A percentile compares a stretch with the other conserved stretches of the same genome.
These are phyloP conservation scores for Trididemnum clinides DNA, from an alignment of 23 tunicate genomes.

Conservation along the genomic window DNA sequence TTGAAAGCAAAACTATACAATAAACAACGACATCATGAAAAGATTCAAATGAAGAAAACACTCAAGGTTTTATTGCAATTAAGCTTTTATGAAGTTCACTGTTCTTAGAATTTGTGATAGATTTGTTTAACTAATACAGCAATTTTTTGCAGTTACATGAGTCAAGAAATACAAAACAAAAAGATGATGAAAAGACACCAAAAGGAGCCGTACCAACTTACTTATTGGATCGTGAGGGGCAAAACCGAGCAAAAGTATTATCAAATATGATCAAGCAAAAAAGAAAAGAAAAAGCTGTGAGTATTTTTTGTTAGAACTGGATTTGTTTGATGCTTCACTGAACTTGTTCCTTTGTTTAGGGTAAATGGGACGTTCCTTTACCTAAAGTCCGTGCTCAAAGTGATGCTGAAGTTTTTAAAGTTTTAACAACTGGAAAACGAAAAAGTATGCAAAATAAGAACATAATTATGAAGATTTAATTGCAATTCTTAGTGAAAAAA, in stretches of 20 bases:
- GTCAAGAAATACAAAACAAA: slow-evolving; percentile 73
- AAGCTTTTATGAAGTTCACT: background rate
- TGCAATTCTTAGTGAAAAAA: too few relatives aligned
- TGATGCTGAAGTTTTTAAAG: slow-evolving; percentile 95
- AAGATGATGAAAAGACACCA: slow-evolving; percentile 92
- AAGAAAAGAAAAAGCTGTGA: slow-evolving; percentile 93
- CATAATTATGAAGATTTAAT: too few relatives aligned
- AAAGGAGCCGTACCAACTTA: slow-evolving; percentile 95
- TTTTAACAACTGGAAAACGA: slow-evolving; percentile 91
- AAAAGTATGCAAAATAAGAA: slow-evolving; percentile 44
- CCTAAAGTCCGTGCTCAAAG: slow-evolving; percentile 96
- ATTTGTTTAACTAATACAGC: background rate
- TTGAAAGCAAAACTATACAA: slow-evolving; percentile 90
- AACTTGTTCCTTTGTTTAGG: slow-evolving; percentile 21
- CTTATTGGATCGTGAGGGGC: slow-evolving; percentile 92
- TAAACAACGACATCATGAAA: slow-evolving; percentile 91
- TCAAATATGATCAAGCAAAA: slow-evolving; percentile 98
- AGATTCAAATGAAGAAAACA: slow-evolving; percentile 97
- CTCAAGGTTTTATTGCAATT: slow-evolving; percentile 35
- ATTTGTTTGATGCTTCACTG: background rate
- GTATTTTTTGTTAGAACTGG: background rate
- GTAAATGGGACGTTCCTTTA: slow-evolving; percentile 90
- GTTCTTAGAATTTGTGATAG: too few relatives aligned
- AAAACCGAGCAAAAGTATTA: slow-evolving; percentile 87
- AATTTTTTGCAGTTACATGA: slow-evolving; percentile 72